Base-by-base conservation (phyloP, 2,888 invertebrate genomes). In the Pyrochroa serraticornis region DNA sequence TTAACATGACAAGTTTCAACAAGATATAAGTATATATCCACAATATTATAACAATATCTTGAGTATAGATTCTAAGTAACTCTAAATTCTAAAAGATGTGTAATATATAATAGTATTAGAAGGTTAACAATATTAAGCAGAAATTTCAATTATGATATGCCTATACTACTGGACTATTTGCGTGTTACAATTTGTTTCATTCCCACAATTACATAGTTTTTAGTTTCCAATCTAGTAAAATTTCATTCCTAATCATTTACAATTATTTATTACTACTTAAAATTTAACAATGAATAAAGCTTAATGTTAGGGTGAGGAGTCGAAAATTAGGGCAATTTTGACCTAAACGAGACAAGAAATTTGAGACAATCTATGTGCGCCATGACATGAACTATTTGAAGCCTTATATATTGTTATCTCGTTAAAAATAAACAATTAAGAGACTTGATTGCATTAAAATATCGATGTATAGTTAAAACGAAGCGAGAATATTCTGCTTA, bases 161-260 rank as follows among this genome's bases (percentile, higher is more conserved):
- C 76, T 76, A 76, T 66, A 61, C 74, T 77, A 76, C 73, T 75
- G 75, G 75, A 76, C 76, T 77, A 75, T 70, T 72, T 66, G 57
- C 58, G 49, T 58, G 55, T 63, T 66, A 61, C 59, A 57, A 42
- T 34, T 56, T 49, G 47, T 57, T 51, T 42, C 57, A 45, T 57
- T 37, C 14, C 46, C 39, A 51, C 38, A 43, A 50, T 56, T 39
- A 8, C 8, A 39, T 3, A 39, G 2, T 10, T 12, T 39, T 39
- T 39, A 12, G 35, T 35, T 36, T 34, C 41, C 12, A 49, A 52
- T 52, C 44, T 52, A 22, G 22, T 22, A 52, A 35, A 52, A 37
- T 52, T 43, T 42, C 44, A 38, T 32, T 47, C 54, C 14, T 36
- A 49, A 49, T 43, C 33, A 39, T 37, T 54, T 41, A 37, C 43